Conservation (phyloP, 2,797 vertebrate genomes). For the Mus minutoides region DNA sequence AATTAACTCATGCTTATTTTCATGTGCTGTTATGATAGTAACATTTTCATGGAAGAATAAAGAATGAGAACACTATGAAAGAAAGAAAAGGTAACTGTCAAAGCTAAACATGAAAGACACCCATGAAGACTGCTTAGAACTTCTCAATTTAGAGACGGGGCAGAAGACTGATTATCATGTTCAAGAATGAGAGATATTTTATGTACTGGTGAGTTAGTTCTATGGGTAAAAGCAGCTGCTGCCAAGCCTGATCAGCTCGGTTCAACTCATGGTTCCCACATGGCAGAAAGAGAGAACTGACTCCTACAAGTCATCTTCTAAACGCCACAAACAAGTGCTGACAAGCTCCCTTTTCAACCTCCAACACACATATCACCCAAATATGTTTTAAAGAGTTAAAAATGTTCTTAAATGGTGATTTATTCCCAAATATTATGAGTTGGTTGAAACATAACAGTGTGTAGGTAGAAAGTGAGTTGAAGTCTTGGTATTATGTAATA, state of each 20-base stretch:
- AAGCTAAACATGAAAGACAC: conserved; percentile 3
- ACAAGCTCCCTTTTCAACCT: background rate
- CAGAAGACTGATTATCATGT: background rate
- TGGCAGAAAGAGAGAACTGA: background rate
- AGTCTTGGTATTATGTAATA: background rate
- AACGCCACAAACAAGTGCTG: background rate
- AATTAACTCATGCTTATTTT: conserved; percentile 67
- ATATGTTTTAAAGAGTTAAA: background rate
- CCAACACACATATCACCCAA: background rate
- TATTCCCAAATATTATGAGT: background rate
- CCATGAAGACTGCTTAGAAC: background rate
- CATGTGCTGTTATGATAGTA: conserved; percentile 56
- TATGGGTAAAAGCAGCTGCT: background rate
- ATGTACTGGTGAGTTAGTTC: background rate
- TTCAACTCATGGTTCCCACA: background rate
- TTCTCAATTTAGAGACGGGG: background rate
- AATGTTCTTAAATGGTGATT: background rate
- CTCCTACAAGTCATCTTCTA: background rate
- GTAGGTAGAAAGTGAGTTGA: background rate
- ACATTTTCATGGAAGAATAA: conserved; percentile 40
- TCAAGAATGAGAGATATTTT: background rate
- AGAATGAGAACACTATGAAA: background rate
- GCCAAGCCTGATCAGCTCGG: background rate
- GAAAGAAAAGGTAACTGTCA: conserved; percentile 1
- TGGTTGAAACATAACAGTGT: background rate